Evolutionary conservation across 2,888 invertebrate genomes (phyloP).

Genomic region (Agrochola lota): DNA sequence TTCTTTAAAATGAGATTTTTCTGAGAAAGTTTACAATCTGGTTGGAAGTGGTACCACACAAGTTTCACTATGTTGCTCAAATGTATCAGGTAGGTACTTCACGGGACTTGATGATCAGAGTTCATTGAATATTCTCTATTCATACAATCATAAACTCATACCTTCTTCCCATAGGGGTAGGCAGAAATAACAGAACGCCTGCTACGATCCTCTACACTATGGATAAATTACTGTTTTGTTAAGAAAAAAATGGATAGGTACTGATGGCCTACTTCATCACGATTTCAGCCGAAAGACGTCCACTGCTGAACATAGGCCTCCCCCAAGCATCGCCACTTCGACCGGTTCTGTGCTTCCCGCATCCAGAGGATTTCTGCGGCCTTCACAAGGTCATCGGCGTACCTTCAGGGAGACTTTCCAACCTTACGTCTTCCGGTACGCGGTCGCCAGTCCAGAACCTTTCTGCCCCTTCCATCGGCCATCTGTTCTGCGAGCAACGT

Average conservation of each 20-base stretch:
- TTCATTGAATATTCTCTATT: conserved; percentile 8
- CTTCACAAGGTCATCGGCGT: no score
- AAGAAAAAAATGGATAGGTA: conserved; percentile 17
- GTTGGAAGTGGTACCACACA: not conserved
- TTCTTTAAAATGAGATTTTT: not conserved
- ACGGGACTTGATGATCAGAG: not conserved
- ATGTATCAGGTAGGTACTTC: not conserved
- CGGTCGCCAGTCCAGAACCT: no score
- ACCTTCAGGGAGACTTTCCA: no score
- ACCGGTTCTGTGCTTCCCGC: no score
- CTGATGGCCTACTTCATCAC: not conserved
- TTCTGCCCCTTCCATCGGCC: no score
- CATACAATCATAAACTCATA: not conserved
- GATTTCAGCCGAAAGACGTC: no score
- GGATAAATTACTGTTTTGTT: conserved; percentile 11
- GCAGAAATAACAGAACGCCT: not conserved
- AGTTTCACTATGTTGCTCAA: not conserved
- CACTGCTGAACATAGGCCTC: no score
- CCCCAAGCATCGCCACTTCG: no score
- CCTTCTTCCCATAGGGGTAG: not conserved
- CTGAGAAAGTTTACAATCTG: not conserved
- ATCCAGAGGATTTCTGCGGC: no score
- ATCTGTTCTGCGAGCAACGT: no score
- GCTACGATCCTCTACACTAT: not conserved
- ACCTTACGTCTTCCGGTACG: no score